Evolutionary conservation across 2,113 vertebrate genomes (phyloP).

Genomic region (Oceanodroma tethys): DNA sequence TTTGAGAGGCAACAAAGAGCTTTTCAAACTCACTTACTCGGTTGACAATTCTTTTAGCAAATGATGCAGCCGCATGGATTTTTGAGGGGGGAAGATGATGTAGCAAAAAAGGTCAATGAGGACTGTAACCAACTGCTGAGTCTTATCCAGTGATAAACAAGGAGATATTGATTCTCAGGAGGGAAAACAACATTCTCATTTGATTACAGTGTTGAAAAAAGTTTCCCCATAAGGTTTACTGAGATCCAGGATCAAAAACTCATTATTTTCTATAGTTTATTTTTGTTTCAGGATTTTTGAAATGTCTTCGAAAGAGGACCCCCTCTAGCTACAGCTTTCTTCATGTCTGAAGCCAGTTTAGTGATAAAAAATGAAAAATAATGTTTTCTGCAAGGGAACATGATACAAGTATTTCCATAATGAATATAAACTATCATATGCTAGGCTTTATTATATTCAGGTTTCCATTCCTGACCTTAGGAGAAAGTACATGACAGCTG

Average conservation of each 20-base stretch:
- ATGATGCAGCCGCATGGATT: neutral
- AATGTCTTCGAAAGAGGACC: neutral
- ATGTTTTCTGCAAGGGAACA: neutral
- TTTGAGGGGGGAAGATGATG: neutral
- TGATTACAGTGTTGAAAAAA: constrained; percentile 1
- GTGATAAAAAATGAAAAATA: neutral
- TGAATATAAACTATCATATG: neutral
- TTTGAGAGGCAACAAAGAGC: neutral
- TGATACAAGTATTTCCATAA: constrained; percentile 9
- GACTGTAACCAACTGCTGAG: neutral
- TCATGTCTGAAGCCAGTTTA: neutral
- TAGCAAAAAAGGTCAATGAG: neutral
- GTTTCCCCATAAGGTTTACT: constrained; percentile 1
- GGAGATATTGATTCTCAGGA: neutral
- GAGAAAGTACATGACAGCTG: neutral
- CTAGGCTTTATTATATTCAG: neutral
- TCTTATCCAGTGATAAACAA: neutral
- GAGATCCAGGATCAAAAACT: constrained; percentile 23
- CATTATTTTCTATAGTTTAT: neutral
- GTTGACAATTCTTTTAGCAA: neutral
- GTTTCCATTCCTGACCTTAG: neutral
- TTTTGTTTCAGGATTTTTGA: constrained; percentile 26
- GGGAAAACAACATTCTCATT: neutral
- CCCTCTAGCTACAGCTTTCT: constrained; percentile 13
- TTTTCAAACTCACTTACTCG: neutral